Base-by-base conservation (phyloP, 2,797 vertebrate species). In the Tolypeutes matacus region DNA sequence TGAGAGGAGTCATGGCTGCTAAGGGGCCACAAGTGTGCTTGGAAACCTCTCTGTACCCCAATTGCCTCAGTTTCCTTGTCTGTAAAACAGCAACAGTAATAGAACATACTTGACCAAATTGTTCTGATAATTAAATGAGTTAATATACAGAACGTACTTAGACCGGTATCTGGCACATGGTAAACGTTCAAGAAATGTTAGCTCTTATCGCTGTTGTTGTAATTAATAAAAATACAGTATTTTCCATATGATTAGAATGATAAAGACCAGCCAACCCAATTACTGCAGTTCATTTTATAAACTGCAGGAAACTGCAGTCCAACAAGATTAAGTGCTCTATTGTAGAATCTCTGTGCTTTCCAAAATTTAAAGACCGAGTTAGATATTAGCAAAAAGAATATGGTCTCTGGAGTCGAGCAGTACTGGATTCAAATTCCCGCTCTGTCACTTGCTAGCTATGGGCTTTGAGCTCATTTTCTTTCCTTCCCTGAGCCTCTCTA, bases 221-320 rank as follows among this genome's bases (percentile, higher is more conserved):
- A 89, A 42, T 46, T 83, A 83, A 86, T 39, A 73, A 87, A 91
- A 84, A 69, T 42, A 72, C 0, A 86, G 25, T 73, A 25, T 91
- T 73, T 94, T 72, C 67, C 27, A 29, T 86, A 36, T 58, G 77
- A 77, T 77, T 94, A 60, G 31, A 51, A 36, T 23, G 76, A 92
- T 73, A 64, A 81, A 89, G 39, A 91, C 36, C 42, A 80, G n/a
- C 14, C 49, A 87, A 25, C 29, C 31, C 46, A 53, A 13, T 84
- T 84, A 89, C 70, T 36, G 77, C 34, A 29, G 18, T 84, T 91
- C 53, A 42, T 94, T 96, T 93, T 62, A 60, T 11, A 83, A 15
- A 29, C 9, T n/a, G n/a, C n/a, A 85, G 27, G 25, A 85, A 67
- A 60, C 83, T 62, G 4, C 7, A 92, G 31, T 23, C 39, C 82